Evolutionary conservation across 2,797 vertebrate genomes (phyloP).

Genomic region (Heterohyrax brucei): DNA sequence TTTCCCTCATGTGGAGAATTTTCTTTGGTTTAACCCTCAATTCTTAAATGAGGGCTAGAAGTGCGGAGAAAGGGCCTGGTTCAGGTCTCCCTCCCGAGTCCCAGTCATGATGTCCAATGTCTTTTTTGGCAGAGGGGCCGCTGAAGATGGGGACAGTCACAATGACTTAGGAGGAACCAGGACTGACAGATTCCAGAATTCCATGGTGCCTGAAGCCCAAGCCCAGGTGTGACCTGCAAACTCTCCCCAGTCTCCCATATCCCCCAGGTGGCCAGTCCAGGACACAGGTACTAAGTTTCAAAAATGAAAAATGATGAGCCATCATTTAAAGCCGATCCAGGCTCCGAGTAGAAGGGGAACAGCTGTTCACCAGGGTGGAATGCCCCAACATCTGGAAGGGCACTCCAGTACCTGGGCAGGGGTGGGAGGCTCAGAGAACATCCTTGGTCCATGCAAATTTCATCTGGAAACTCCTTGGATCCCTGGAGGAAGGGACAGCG

Average conservation of each 20-base stretch:
- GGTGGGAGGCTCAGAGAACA: conserved; percentile 70
- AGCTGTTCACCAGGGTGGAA: conserved; percentile 34
- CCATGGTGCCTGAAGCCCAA: neutral
- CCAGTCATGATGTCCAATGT: conserved; percentile 47
- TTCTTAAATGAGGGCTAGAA: conserved; percentile 70
- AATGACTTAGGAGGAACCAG: neutral
- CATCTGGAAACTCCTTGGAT: conserved; percentile 79
- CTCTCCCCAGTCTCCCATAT: neutral
- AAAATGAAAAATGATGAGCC: conserved; percentile 66
- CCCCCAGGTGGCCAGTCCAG: conserved; percentile 49
- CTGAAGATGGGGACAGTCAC: conserved; percentile 16
- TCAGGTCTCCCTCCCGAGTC: conserved; percentile 51
- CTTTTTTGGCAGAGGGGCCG: conserved; percentile 63
- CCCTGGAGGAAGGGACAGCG: conserved; percentile 77
- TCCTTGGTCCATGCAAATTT: conserved; percentile 74
- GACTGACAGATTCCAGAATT: neutral
- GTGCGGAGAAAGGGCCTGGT: neutral
- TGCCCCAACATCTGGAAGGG: conserved; percentile 64
- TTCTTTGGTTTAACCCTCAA: conserved; percentile 85
- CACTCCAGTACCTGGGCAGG: conserved; percentile 63
- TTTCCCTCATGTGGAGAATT: conserved; percentile 27
- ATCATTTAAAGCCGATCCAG: conserved; percentile 63
- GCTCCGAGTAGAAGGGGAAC: conserved; percentile 64
- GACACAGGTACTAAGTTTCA: neutral
- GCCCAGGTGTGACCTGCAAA: neutral